Evolutionary conservation across 2,888 invertebrate species (phyloP).

Genomic region (Yponomeuta sedellus): DNA sequence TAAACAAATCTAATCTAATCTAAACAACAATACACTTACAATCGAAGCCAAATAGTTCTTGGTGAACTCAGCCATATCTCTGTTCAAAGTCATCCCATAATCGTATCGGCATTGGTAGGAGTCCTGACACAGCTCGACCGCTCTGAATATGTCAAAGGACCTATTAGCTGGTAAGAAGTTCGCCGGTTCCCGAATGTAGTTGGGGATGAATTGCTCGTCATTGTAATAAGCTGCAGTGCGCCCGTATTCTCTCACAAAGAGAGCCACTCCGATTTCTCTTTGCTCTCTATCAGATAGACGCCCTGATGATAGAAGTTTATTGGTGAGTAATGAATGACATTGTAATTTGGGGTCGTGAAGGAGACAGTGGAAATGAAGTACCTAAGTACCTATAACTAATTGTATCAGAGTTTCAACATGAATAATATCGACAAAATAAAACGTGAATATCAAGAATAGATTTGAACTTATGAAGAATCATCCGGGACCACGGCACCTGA

Average conservation of each 20-base stretch:
- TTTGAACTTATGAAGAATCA: neutral
- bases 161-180: constrained; percentile 86
- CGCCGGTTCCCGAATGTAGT: constrained; percentile 81
- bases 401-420: too few species aligned
- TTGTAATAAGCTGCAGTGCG: constrained; percentile 88
- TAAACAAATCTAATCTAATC: too few species aligned
- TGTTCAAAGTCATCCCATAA: constrained; percentile 88
- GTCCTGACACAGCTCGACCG: constrained; percentile 84
- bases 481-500: too few species aligned
- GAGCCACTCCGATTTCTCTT: constrained; percentile 81
- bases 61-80: constrained; percentile 91
- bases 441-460: neutral
- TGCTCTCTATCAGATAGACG: constrained; percentile 87
- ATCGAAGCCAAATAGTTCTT: constrained; percentile 85
- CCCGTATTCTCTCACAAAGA: constrained; percentile 88
- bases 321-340: neutral
- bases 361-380: neutral
- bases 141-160: constrained; percentile 78
- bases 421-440: too few species aligned
- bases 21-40: constrained; percentile 44
- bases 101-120: constrained; percentile 93
- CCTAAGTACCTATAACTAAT: too few species aligned
- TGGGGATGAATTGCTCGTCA: constrained; percentile 85
- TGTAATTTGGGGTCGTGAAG: neutral
- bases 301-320: constrained; percentile 67